Conservation (phyloP, 2,888 invertebrate genomes). For the Xylophagus ater region DNA sequence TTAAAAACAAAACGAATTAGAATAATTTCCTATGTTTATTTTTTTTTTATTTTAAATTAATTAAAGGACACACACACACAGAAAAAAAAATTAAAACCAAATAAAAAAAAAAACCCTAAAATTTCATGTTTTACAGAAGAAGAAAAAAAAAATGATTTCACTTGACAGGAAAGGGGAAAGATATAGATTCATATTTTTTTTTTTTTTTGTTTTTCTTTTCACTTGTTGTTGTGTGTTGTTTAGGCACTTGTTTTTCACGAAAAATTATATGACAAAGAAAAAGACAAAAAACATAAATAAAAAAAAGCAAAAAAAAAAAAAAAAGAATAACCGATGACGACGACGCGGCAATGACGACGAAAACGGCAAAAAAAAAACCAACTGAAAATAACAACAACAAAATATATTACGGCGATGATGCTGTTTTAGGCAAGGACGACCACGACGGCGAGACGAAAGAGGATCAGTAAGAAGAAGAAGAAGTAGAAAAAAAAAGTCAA, state of each 20-base stretch:
- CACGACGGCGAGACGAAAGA: slow-evolving; percentile 8
- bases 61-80: no score
- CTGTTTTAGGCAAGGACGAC: slow-evolving; percentile 1
- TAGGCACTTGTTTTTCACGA: no score
- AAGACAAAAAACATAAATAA: neutral
- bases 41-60: no score
- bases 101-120: no score
- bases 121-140: no score
- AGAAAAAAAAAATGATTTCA: no score
- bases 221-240: no score
- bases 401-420: neutral
- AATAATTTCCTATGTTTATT: no score
- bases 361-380: slow-evolving; percentile 1
- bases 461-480: slow-evolving; percentile 4
- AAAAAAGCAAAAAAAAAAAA: slow-evolving; percentile 1
- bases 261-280: no score
- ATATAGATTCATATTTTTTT: neutral
- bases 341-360: slow-evolving; percentile 5
- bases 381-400: neutral
- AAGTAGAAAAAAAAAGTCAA: slow-evolving; percentile 11
- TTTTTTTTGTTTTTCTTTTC: neutral
- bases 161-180: neutral
- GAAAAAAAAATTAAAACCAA: no score
- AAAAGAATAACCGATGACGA: neutral
- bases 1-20: no score